Base-by-base conservation (phyloP, 2,888 invertebrate genomes). In the Anaspis maculata region DNA sequence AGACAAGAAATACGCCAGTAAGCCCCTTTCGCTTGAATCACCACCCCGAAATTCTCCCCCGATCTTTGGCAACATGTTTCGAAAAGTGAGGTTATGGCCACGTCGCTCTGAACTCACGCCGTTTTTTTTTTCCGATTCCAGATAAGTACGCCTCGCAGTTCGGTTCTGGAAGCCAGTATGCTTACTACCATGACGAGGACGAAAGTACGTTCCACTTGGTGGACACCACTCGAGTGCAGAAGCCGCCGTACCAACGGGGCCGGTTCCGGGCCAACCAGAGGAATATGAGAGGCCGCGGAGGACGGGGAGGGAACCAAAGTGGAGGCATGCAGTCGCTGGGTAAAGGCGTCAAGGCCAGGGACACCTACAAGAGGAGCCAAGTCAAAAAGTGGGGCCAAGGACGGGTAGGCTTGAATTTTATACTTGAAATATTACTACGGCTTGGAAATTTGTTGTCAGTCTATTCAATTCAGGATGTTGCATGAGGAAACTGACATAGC, bases 131-230 rank as follows among this genome's bases (percentile, higher is more conserved):
- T 39, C 29, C 40, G 39, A 45, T 56, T 64, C 9, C 53, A 88
- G 88, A 83, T 58, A 92, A 92, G 65, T 94, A 92, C 60, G 81
- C 85, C 25, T 91, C 91, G 3, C 85, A 88, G 51, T 92, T 92
- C 67, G 92, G 90, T 35, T 88, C 90, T 46, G 94, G 91, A 25
- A 92, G 85, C 56, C 96, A 96, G 53, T 98, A 98, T 67, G 91
- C 97, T 0, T 99, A 98, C 65, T 94, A 89, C 62, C 97, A 97
- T 55, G 98, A 98, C 54, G 97, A 98, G 62, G 98, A 98, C 61
- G 98, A 99, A 64, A 88, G 89, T 47, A 88, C 91, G 30, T 99
- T 98, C 77, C 97, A 97, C 64, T 70, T 98, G 69, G 98, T 98
- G 48, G 96, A 97, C 59, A 94, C 91, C 1, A 84, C 92, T 0